Base-by-base conservation (phyloP, 2,113 vertebrate species). In the Hemiscyllium ocellatum region DNA sequence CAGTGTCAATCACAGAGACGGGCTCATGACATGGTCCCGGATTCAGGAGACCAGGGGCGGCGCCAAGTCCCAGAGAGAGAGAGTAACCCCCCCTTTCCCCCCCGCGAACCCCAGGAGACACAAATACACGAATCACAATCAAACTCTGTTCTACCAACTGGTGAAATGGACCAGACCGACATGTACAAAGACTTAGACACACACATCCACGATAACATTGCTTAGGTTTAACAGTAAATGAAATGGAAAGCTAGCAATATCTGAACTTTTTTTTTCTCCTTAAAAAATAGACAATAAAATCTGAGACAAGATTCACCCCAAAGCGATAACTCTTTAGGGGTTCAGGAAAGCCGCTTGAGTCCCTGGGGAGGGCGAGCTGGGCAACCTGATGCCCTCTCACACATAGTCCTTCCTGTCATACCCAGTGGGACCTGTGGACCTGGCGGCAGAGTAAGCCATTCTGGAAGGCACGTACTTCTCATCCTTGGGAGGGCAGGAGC, bases 321-420 rank as follows among this genome's bases (percentile, higher is more conserved):
- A n/a, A 93, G 89, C 19, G 56, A 66, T 65, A n/a, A 90, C 29
- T 68, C 61, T 33, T 93, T 65, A 22, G 37, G 89, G 61, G 89
- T 68, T 93, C 61, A 68, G 61, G 29, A 29, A 93, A 2, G 83
- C 50, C 29, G 86, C 80, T 12, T 47, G 56, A 24, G 3, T 50
- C 86, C 87, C 96, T 65, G 87, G 42, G 42, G 42, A 95, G 93
- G 96, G 42, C 95, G 1, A 37, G 29, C 47, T 65, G 42, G 65
- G n/a, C 83, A 50, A 47, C 47, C 87, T 3, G 19, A 2, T 37
- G 61, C 33, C 89, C 61, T 20, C 1, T 99, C 97, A 99, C 94
- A 99, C 99, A 91, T 99, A 99, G 97, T 99, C 98, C 97, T 97
- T 99, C 97, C 97, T 98, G 97, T 98, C 98, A 83, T 99, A 99